phyloP scores from a whole-genome alignment of 2,113 vertebrate species.

The Struthidea cinerea region DNA sequence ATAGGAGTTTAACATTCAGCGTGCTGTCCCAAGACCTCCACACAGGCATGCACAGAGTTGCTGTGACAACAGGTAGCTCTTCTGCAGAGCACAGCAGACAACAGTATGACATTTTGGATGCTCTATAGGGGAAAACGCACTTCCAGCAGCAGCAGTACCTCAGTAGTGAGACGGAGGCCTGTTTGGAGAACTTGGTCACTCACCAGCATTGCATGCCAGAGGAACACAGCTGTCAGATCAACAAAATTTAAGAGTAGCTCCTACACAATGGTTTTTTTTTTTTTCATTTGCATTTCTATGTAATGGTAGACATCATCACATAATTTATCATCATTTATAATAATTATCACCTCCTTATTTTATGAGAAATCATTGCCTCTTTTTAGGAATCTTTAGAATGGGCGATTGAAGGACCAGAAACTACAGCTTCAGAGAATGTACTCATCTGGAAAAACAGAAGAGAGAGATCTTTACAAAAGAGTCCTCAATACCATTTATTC shows the following conservation, averaged over 20 bases:
- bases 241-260: not conserved
- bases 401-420: not conserved
- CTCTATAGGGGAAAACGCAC: rapidly evolving
- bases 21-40: not conserved
- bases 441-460: not conserved
- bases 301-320: not conserved
- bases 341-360: not conserved
- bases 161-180: not conserved
- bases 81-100: not conserved
- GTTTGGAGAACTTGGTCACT: not conserved
- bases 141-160: not conserved
- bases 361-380: not conserved
- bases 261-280: not conserved
- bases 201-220: not conserved
- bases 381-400: not conserved
- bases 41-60: not conserved
- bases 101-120: not conserved
- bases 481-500: not conserved
- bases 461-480: not conserved
- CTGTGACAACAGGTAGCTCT: not conserved
- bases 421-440: not conserved
- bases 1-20: not conserved
- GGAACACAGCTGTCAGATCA: not conserved
- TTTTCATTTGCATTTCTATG: not conserved
- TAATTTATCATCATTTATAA: not conserved